Percentiles rank a stretch among this genome's conserved stretches.
Conservation (phyloP, 1,140 invertebrate genomes). For the Apis florea region DNA sequence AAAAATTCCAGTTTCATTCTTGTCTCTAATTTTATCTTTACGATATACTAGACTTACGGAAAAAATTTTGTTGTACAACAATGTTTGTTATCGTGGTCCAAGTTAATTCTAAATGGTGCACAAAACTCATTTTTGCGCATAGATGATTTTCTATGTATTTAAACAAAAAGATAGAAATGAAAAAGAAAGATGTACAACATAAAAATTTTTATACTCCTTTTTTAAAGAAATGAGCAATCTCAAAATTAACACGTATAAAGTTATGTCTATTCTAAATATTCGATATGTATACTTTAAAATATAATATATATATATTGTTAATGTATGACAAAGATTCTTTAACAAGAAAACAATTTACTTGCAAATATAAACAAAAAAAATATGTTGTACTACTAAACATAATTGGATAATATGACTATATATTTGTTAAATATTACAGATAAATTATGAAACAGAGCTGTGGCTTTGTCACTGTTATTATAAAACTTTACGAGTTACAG, state of each 20-base stretch:
- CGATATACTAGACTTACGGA: constrained; percentile 46
- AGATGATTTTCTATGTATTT: constrained; percentile 41
- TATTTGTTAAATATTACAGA: constrained; percentile 58
- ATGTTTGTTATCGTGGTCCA: constrained; percentile 56
- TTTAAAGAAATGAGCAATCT: constrained; percentile 4
- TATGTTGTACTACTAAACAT: constrained; percentile 28
- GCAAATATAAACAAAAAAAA: constrained; percentile 41
- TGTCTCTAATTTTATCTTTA: constrained; percentile 42
- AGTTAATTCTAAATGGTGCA: constrained; percentile 38
- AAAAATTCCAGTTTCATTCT: constrained; percentile 28
- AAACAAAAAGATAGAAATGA: constrained; percentile 10
- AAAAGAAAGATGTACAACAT: no score
- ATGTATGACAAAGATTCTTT: constrained; percentile 26
- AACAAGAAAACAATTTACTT: constrained; percentile 36
- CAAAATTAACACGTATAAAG: background rate
- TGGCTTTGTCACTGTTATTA: constrained; percentile 52
- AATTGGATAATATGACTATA: constrained; percentile 18
- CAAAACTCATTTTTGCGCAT: constrained; percentile 17
- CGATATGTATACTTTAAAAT: background rate
- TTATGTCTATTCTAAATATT: constrained; percentile 13
- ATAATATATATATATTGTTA: background rate
- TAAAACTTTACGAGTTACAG: constrained; percentile 52
- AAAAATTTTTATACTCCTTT: constrained; percentile 19
- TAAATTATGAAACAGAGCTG: constrained; percentile 51
- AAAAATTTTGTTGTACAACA: constrained; percentile 49